Base-by-base conservation (phyloP, 2,113 vertebrate species). In the Eulemur rufifrons region DNA sequence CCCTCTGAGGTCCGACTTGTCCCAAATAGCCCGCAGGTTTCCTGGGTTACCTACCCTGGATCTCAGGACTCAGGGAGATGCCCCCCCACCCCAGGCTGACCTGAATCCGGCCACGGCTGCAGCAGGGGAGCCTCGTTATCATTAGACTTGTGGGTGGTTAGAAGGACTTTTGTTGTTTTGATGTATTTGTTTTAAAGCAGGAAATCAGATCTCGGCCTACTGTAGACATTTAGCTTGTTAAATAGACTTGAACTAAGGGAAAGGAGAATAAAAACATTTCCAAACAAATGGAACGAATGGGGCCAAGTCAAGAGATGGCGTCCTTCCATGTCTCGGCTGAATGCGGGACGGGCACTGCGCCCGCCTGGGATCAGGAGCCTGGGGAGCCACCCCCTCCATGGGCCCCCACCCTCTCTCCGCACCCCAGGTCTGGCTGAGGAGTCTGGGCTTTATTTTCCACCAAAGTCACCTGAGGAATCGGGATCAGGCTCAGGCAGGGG, bases 221-320 rank as follows among this genome's bases (percentile, higher is more conserved):
- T 93, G 45, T 81, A 54, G 92, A 76, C 88, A 96, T 76, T 69
- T 59, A 81, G 47, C 83, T 97, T 86, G 32, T 91, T 94, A 78
- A 90, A 95, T 74, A 80, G 91, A 82, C 68, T 93, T 86, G 64
- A 88, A 81, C 50, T 4, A 64, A 93, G 34, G 45, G 47, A 91
- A 95, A 69, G 56, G 23, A 81, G 66, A 85, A 47, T 82, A 56
- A 89, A 91, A 86, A 82, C 52, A 86, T 73, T 69, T 32, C 84
- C 56, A 68, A 90, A 89, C 39, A 91, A 95, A 82, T 37, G 59
- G 63, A 78, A 92, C 8, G 54, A 91, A 86, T 0, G 0, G 7
- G 54, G 78, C 83, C 54, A 68, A 69, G 32, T 50, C 59, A 42
- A 69, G 81, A 74, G 81, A 76, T 85, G 89, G 42, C 71, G 76